Evolutionary conservation across 2,797 vertebrate genomes (phyloP).

Genomic region (Lithobates pipiens): DNA sequence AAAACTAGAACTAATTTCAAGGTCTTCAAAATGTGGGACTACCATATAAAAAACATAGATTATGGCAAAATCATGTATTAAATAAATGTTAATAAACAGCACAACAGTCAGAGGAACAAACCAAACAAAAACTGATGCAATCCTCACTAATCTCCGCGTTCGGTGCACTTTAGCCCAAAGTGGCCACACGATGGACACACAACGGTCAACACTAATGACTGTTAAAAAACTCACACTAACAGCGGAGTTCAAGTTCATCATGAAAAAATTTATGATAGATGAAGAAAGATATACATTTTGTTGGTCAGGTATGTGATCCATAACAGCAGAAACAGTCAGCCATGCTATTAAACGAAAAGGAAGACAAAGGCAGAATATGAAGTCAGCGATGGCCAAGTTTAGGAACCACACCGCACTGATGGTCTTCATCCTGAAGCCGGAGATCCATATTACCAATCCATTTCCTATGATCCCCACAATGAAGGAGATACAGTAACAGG

Average conservation of each 20-base stretch:
- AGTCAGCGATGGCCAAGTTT: slow-evolving; percentile 72
- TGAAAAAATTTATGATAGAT: neutral
- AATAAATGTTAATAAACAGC: neutral
- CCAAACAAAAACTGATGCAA: slow-evolving; percentile 58
- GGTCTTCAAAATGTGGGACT: too few species aligned
- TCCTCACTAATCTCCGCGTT: slow-evolving; percentile 62
- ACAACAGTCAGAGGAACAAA: neutral
- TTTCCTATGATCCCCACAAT: slow-evolving; percentile 79
- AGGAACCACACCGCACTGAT: slow-evolving; percentile 83
- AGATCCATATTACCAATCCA: slow-evolving; percentile 81
- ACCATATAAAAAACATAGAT: too few species aligned
- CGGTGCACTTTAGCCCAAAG: too few species aligned
- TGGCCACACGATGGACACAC: slow-evolving; percentile 76
- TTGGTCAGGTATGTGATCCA: neutral
- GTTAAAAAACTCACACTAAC: slow-evolving; percentile 82
- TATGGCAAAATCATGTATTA: too few species aligned
- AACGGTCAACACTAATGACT: slow-evolving; percentile 81
- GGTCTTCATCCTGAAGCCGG: slow-evolving; percentile 80
- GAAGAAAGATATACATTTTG: neutral
- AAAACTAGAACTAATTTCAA: too few species aligned
- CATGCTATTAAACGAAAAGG: neutral
- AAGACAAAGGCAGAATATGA: neutral
- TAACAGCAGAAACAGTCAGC: neutral
- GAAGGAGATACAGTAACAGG: slow-evolving; percentile 69
- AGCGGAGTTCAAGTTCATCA: slow-evolving; percentile 46